Evolutionary conservation across 2,113 vertebrate genomes (phyloP).

Genomic region (Channa maculata): DNA sequence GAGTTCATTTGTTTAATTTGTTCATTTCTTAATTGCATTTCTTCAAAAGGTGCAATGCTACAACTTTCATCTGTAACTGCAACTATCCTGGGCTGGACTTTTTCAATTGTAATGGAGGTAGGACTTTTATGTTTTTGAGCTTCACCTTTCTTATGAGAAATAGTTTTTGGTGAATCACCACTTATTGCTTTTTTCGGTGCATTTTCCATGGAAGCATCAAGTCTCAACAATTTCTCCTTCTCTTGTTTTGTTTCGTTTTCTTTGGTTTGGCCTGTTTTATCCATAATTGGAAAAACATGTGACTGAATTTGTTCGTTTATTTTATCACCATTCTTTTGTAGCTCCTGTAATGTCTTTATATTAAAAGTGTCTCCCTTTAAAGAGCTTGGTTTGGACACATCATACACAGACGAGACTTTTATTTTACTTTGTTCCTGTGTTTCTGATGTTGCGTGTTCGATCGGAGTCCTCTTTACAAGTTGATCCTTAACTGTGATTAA

Average conservation of each 20-base stretch:
- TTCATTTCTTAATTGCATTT: background rate
- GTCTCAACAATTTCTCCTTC: background rate
- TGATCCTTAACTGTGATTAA: background rate
- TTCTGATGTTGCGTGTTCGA: background rate
- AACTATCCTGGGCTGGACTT: too few relatives aligned
- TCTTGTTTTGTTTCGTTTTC: background rate
- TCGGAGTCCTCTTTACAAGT: background rate
- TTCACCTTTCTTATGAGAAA: slow-evolving; percentile 3
- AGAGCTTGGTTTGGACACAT: background rate
- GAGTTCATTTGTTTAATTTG: background rate
- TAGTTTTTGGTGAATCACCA: background rate
- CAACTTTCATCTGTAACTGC: too few relatives aligned
- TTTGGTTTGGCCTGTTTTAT: background rate
- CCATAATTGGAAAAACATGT: background rate
- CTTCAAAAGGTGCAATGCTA: background rate
- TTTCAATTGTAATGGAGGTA: background rate
- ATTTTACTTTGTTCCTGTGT: background rate
- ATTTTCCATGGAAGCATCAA: background rate
- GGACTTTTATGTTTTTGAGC: background rate
- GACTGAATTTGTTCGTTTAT: background rate
- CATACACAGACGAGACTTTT: background rate
- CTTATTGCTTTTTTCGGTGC: background rate
- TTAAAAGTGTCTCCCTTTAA: background rate
- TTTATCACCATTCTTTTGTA: background rate
- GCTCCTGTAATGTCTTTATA: background rate